A percentile compares a stretch with the other conserved stretches of the same genome.
These are phyloP conservation scores for Perca flavescens DNA, from an alignment of 2,113 vertebrate species.

Conservation along the genomic window DNA sequence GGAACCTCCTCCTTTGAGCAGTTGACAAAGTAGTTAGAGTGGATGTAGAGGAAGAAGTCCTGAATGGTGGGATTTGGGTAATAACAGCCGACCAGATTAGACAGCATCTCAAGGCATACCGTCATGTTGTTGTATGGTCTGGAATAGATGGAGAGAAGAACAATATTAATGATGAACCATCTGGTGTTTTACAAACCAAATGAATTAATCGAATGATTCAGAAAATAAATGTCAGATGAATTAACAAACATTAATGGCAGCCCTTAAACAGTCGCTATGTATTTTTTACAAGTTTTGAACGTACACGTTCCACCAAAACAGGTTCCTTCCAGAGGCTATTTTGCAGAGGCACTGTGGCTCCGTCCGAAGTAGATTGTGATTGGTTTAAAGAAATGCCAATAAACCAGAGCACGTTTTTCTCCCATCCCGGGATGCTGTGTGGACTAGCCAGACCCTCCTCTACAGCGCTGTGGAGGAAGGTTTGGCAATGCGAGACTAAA, in stretches of 20 bases:
- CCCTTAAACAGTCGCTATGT: no score
- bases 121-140: constrained; percentile 70
- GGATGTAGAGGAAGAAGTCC: constrained; percentile 71
- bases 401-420: no score
- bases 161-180: not conserved
- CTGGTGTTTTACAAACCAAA: not conserved
- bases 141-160: not conserved
- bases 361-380: no score
- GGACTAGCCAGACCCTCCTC: no score
- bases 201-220: not conserved
- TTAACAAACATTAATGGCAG: no score
- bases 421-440: no score
- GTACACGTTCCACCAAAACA: no score
- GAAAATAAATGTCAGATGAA: not conserved
- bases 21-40: constrained; percentile 70
- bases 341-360: no score
- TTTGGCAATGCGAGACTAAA: no score
- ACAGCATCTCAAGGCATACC: accelerated
- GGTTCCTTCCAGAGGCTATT: no score
- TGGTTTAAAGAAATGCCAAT: no score
- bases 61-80: constrained; percentile 74
- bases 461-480: no score
- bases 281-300: not conserved
- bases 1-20: constrained; percentile 48
- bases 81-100: accelerated